Evolutionary conservation across 2,113 vertebrate species (phyloP).

Genomic region (Plectropomus leopardus): DNA sequence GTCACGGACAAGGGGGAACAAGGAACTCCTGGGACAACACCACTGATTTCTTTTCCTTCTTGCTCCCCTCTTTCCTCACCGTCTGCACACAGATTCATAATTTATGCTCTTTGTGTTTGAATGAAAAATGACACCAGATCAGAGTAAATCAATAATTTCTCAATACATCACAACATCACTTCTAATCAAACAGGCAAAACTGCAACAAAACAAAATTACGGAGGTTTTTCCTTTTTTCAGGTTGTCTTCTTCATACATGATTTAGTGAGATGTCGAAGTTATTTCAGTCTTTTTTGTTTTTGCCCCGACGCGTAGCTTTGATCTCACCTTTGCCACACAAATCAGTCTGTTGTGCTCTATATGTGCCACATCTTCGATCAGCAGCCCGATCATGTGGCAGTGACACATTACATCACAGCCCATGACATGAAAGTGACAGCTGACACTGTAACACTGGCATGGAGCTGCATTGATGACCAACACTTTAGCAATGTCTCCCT

Average conservation of each 20-base stretch:
- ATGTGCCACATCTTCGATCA: constrained; percentile 30
- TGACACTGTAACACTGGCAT: background rate
- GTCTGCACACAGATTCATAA: background rate
- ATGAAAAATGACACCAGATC: constrained; percentile 42
- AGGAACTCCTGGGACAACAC: background rate
- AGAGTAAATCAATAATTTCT: constrained; percentile 52
- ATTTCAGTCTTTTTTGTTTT: constrained; percentile 19
- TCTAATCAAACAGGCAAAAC: constrained; percentile 57
- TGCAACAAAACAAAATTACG: constrained; percentile 28
- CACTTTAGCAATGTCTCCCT: constrained; percentile 50
- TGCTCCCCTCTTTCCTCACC: background rate
- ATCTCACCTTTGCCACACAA: constrained; percentile 8
- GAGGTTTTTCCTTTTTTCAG: constrained; percentile 19
- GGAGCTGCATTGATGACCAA: constrained; percentile 20
- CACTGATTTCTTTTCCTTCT: constrained; percentile 2
- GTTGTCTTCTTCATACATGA: constrained; percentile 38
- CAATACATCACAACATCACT: constrained; percentile 48
- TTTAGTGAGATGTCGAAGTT: background rate
- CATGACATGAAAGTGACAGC: constrained; percentile 15
- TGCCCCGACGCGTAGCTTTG: background rate
- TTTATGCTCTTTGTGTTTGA: constrained; percentile 24
- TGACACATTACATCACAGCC: constrained; percentile 20
- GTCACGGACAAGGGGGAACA: background rate
- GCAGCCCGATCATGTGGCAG: constrained; percentile 31
- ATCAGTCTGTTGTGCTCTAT: constrained; percentile 35